phyloP scores from a whole-genome alignment of 2,797 vertebrate genomes.

The Meriones psammophilus region DNA sequence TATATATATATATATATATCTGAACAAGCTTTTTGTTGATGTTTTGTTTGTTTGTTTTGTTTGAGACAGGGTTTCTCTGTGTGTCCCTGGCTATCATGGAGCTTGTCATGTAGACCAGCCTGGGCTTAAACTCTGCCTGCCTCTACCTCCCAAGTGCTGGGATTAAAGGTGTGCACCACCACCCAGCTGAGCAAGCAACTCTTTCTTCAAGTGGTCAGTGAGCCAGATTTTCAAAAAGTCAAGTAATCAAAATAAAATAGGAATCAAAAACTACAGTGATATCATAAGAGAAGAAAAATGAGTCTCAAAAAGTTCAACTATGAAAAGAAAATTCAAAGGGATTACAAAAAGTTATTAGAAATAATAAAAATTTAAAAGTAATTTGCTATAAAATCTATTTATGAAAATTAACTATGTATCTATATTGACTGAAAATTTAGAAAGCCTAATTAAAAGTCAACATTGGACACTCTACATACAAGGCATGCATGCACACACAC shows the following conservation, averaged over 20 bases:
- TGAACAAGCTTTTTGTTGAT: not conserved
- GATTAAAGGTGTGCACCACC: not conserved
- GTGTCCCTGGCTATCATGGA: not conserved
- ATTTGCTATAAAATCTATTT: not conserved
- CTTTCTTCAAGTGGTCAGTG: constrained; percentile 28
- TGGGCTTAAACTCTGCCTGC: not conserved
- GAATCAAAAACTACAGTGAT: constrained; percentile 18
- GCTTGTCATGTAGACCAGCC: not conserved
- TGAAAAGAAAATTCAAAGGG: not conserved
- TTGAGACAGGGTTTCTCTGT: not conserved
- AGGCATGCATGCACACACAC: not conserved
- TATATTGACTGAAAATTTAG: constrained; percentile 5
- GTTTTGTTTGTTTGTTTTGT: not conserved
- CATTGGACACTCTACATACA: not conserved
- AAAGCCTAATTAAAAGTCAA: constrained; percentile 59
- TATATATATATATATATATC: not conserved
- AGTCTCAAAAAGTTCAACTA: constrained; percentile 22
- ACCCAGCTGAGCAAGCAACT: constrained; percentile 29
- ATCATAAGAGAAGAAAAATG: constrained; percentile 3
- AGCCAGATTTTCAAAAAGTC: not conserved
- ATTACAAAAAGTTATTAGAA: constrained; percentile 27
- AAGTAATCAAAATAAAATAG: constrained; percentile 40
- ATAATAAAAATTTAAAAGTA: constrained; percentile 50
- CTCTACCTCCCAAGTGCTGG: not conserved
- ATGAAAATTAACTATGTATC: constrained; percentile 47